Percentiles rank a stretch among this genome's conserved stretches.
Conservation (phyloP, 2,797 vertebrate species). For the Sebastes trivittatus region DNA sequence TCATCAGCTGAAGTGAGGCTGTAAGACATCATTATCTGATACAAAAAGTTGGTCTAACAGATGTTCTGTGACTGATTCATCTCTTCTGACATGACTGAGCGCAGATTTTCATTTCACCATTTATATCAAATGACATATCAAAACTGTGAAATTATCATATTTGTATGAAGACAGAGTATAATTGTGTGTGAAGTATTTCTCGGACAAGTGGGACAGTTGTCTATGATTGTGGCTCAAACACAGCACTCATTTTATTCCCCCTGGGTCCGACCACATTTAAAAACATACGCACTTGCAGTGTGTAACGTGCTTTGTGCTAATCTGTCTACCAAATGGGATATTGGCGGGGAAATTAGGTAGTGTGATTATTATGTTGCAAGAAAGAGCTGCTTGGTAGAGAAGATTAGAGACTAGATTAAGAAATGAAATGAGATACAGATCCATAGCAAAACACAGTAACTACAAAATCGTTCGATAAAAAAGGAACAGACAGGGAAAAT, state of each 20-base stretch:
- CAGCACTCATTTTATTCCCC: conserved; percentile 8
- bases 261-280: conserved; percentile 31
- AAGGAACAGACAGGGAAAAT: neutral
- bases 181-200: neutral
- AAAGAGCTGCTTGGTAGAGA: conserved; percentile 3
- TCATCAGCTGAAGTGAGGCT: neutral
- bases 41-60: conserved; percentile 1
- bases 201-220: neutral
- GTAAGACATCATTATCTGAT: conserved; percentile 10
- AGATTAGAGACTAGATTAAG: neutral
- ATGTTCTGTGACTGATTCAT: conserved; percentile 11
- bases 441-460: neutral
- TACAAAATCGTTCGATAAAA: neutral
- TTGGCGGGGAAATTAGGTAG: conserved; percentile 30
- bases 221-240: neutral
- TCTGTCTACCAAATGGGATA: conserved; percentile 26
- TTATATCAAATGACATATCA: neutral
- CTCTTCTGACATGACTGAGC: neutral
- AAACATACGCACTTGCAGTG: conserved; percentile 18
- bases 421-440: conserved; percentile 33
- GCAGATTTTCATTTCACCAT: neutral
- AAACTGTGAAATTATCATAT: neutral
- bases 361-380: neutral
- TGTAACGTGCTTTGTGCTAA: neutral
- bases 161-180: neutral